Evolutionary conservation across 2,797 vertebrate genomes (phyloP).

Genomic region (Heterohyrax brucei): DNA sequence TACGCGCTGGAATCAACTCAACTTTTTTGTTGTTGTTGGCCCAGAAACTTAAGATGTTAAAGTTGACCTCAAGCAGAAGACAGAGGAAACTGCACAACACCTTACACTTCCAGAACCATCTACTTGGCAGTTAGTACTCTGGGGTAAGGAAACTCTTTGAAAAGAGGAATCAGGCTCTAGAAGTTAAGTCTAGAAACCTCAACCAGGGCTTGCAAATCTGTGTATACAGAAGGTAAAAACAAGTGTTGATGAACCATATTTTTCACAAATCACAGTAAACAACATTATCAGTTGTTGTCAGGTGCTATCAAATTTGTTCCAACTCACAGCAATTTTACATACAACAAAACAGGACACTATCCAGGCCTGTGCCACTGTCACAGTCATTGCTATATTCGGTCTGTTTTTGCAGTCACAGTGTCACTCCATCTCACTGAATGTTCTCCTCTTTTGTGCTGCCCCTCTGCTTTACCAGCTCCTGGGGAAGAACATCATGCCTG

Average conservation of each 20-base stretch:
- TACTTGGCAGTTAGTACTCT: neutral
- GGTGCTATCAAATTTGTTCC: too few species aligned
- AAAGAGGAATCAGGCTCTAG: neutral
- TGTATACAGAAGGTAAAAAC: neutral
- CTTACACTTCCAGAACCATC: neutral
- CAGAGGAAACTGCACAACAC: slow-evolving; percentile 11
- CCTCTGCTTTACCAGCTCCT: too few species aligned
- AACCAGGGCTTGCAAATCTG: neutral
- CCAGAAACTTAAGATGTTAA: neutral
- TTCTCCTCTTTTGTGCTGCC: too few species aligned
- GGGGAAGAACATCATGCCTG: too few species aligned
- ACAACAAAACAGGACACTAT: too few species aligned
- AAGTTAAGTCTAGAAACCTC: neutral
- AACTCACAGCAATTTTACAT: too few species aligned
- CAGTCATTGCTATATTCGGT: too few species aligned
- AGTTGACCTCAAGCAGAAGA: neutral
- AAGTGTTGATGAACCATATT: neutral
- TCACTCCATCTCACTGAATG: too few species aligned
- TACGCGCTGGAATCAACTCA: too few species aligned
- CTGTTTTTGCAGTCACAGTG: too few species aligned
- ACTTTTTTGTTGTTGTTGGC: neutral
- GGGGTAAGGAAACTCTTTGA: neutral
- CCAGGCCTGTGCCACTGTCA: too few species aligned
- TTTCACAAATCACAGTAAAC: slow-evolving; percentile 34
- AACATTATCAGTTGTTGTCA: neutral